Evolutionary conservation across 2,797 vertebrate species (phyloP).

Genomic region (Artibeus lituratus): DNA sequence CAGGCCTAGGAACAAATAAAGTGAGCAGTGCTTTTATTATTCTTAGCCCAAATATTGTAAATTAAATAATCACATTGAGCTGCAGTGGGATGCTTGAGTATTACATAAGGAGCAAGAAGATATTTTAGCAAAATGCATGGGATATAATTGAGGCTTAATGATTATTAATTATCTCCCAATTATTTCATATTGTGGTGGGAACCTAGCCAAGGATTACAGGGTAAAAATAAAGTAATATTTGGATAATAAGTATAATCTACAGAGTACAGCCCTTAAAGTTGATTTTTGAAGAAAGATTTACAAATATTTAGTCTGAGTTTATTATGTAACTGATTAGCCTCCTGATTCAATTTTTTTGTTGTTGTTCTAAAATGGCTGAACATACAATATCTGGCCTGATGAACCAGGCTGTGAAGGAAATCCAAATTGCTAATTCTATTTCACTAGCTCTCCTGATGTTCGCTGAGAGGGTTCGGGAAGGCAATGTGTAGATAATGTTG

Average conservation of each 20-base stretch:
- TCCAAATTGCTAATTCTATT: not conserved
- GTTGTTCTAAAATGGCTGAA: conserved; percentile 13
- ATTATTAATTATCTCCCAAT: not conserved
- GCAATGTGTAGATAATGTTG: not conserved
- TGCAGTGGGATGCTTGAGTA: not conserved
- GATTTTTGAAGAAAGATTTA: not conserved
- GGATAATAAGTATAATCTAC: not conserved
- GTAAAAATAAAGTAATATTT: conserved; percentile 2
- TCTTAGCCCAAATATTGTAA: not conserved
- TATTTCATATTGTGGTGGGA: not conserved
- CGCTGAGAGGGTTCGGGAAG: not conserved
- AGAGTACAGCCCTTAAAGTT: not conserved
- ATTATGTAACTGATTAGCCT: not conserved
- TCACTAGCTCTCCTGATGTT: not conserved
- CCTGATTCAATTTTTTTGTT: conserved; percentile 1
- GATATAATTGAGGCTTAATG: not conserved
- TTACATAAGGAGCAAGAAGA: not conserved
- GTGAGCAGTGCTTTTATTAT: not conserved
- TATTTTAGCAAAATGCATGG: not conserved
- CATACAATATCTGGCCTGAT: not conserved
- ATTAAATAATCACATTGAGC: not conserved
- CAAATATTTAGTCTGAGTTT: conserved; percentile 38
- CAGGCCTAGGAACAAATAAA: not conserved
- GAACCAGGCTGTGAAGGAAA: not conserved
- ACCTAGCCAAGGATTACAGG: not conserved